A percentile compares a stretch with the other conserved stretches of the same genome.
Conservation (phyloP, 2,888 invertebrate species). For the Ceraclea dissimilis region DNA sequence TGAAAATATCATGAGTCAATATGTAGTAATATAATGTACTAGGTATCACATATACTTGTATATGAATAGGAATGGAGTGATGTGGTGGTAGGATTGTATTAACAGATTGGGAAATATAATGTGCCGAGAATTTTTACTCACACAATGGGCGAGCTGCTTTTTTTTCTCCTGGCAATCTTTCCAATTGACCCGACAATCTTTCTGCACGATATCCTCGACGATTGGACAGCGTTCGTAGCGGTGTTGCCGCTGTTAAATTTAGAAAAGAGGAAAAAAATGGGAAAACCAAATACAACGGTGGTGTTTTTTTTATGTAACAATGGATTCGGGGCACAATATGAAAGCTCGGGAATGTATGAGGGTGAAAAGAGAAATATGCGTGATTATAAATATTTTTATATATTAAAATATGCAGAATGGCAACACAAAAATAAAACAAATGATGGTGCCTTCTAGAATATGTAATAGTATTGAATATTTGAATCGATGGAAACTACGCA, state of each 20-base stretch:
- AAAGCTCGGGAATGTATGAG: slow-evolving; percentile 1
- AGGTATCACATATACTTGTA: too few relatives aligned
- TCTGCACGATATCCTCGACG: slow-evolving; percentile 20
- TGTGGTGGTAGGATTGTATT: too few relatives aligned
- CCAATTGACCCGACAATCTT: slow-evolving; percentile 24
- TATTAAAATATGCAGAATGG: background rate
- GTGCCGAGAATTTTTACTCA: slow-evolving; percentile 16
- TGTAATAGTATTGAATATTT: background rate
- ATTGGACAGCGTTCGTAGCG: slow-evolving; percentile 5
- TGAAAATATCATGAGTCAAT: too few relatives aligned
- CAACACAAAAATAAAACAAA: background rate
- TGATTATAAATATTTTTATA: background rate
- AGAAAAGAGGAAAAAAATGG: slow-evolving; percentile 3
- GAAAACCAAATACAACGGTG: background rate
- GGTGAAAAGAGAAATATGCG: slow-evolving; percentile 11
- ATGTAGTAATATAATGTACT: too few relatives aligned
- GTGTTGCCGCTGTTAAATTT: slow-evolving; percentile 7
- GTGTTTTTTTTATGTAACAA: too few relatives aligned
- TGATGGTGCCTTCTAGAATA: background rate
- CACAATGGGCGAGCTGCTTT: slow-evolving; percentile 23
- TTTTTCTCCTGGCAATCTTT: slow-evolving; percentile 23
- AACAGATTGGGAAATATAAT: slow-evolving; percentile 3
- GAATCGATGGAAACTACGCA: background rate
- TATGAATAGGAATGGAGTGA: too few relatives aligned
- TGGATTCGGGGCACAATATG: background rate